Evolutionary conservation across 2,888 invertebrate species (phyloP).

Genomic region (Syritta pipiens): DNA sequence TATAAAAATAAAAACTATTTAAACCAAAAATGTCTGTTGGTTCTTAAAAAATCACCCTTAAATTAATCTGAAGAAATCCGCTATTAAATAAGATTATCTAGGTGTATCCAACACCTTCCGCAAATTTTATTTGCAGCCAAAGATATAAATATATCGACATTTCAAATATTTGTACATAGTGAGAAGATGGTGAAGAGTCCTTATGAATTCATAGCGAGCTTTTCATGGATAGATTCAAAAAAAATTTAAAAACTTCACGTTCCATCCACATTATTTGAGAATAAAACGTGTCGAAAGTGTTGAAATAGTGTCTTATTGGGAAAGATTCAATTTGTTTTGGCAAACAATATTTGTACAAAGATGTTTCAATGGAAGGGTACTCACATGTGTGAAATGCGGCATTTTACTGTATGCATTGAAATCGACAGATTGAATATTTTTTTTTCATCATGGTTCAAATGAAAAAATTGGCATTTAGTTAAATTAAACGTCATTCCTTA

Average conservation of each 20-base stretch:
- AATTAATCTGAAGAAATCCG: constrained; percentile 5
- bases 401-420: constrained; percentile 27
- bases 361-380: constrained; percentile 37
- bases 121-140: constrained; percentile 21
- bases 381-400: constrained; percentile 49
- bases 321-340: constrained; percentile 63
- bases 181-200: constrained; percentile 16
- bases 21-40: not conserved
- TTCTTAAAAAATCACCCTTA: not conserved
- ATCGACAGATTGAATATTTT: constrained; percentile 49
- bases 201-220: constrained; percentile 60
- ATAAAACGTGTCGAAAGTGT: constrained; percentile 63
- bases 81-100: constrained; percentile 19
- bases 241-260: constrained; percentile 57
- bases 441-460: constrained; percentile 22
- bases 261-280: constrained; percentile 58
- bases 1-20: not conserved
- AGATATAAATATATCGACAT: constrained; percentile 24
- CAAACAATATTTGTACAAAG: constrained; percentile 55
- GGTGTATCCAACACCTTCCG: constrained; percentile 17
- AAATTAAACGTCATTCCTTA: not conserved
- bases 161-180: constrained; percentile 29
- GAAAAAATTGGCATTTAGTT: constrained; percentile 28
- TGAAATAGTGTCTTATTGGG: constrained; percentile 57
- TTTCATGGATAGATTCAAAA: constrained; percentile 39